Base-by-base conservation (phyloP, 2,797 vertebrate genomes). In the Sardinella longiceps region DNA sequence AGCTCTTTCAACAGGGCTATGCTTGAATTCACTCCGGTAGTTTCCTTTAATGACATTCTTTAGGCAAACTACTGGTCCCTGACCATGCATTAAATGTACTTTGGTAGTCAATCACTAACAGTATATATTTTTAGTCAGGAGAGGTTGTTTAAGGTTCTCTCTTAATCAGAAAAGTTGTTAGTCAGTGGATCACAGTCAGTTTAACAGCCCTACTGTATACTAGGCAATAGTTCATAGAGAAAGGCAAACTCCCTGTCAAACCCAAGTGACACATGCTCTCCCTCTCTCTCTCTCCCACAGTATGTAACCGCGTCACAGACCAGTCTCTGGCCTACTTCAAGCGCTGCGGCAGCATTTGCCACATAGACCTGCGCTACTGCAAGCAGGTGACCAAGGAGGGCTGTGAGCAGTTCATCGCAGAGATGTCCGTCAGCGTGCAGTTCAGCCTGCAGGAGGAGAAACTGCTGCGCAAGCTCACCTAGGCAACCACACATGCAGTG, bases 291-390 rank as follows among this genome's bases (percentile, higher is more conserved):
- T 85, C 70, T 23, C 80, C 18, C 46, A 3, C 94, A 99, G 98
- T 97, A 91, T 99, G 98, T 93, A 98, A 98, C 96, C 95, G 96
- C 92, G 97, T 99, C 87, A 99, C 98, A 85, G 98, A 98, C 93
- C 97, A 97, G 94, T 98, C 97, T 88, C 95, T 99, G 95, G 97
- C 97, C 88, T 99, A 97, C 93, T 99, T 99, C 94, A 99, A 99
- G 93, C 98, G 98, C 85, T 99, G 98, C 63, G 97, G 97, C 28
- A 99, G 97, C 93, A 97, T 99, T 93, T 98, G 97, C 91, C 97
- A 96, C 88, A 99, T 99, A 46, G 97, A 99, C 94, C 94, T 99
- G 93, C 96, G 97, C 85, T 98, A 96, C 96, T 99, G 98, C 95
- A 98, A 98, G 93, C 97, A 98, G 91, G 98, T 99, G 92, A 98